Evolutionary conservation across 2,888 invertebrate genomes (phyloP).

Genomic region (Candidula unifasciata): DNA sequence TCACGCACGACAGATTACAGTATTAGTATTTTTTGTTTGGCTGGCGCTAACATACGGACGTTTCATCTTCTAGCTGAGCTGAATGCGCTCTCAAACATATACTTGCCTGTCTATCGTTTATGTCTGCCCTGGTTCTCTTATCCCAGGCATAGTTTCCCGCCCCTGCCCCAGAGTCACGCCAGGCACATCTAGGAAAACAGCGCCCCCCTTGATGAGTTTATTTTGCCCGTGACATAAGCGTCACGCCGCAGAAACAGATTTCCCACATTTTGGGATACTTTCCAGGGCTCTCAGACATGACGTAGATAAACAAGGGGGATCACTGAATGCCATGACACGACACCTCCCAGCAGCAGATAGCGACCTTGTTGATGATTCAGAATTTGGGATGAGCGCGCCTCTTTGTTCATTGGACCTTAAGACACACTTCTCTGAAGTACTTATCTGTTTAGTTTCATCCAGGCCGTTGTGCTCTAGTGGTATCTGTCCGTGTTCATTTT

Average conservation of each 20-base stretch:
- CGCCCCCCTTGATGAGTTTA: not conserved
- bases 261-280: not conserved
- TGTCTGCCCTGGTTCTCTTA: not conserved
- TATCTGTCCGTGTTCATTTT: no score
- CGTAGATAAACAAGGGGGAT: not conserved
- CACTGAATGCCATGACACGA: slow-evolving; percentile 20
- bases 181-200: not conserved
- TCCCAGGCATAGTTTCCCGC: not conserved
- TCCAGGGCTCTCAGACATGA: not conserved
- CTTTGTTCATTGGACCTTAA: no score
- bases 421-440: no score
- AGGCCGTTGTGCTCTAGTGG: no score
- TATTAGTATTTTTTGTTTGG: no score
- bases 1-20: no score
- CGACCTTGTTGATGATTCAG: not conserved
- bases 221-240: not conserved
- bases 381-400: no score
- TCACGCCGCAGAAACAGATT: not conserved
- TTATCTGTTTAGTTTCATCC: no score
- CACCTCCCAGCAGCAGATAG: not conserved
- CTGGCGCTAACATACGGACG: not conserved
- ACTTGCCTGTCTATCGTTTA: not conserved
- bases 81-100: no score
- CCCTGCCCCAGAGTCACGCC: not conserved
- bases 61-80: no score